phyloP scores from a whole-genome alignment of 2,113 vertebrate genomes.

The Ascaphus truei region DNA sequence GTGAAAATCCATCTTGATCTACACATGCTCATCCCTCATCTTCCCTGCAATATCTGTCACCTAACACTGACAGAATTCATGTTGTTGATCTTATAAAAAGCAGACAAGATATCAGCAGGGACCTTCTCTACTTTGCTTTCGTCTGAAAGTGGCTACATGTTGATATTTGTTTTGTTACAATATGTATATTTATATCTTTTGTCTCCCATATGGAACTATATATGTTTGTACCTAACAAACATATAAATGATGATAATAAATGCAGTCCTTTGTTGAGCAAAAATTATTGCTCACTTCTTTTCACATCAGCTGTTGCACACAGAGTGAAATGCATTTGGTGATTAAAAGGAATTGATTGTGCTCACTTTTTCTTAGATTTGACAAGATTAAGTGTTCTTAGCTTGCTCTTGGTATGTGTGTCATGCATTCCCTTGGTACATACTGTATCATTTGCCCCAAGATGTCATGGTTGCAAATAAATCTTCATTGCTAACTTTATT shows the following conservation, averaged over 20 bases:
- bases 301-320: neutral
- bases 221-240: constrained; percentile 5
- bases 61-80: neutral
- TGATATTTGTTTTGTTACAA: neutral
- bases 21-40: too few relatives aligned
- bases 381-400: constrained; percentile 24
- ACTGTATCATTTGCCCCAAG: constrained; percentile 10
- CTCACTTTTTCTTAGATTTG: constrained; percentile 22
- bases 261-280: neutral
- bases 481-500: constrained; percentile 33
- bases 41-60: too few relatives aligned
- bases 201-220: neutral
- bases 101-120: neutral
- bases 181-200: neutral
- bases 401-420: neutral
- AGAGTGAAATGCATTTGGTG: constrained; percentile 10
- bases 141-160: neutral
- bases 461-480: constrained; percentile 29
- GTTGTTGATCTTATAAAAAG: too few relatives aligned
- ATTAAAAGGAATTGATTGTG: constrained; percentile 23
- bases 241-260: constrained; percentile 21
- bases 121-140: too few relatives aligned
- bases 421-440: constrained; percentile 9
- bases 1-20: too few relatives aligned
- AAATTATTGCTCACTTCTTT: constrained; percentile 8